Evolutionary conservation across 2,888 invertebrate genomes (phyloP), one percentile per base, ranked within the genome.

Genomic region (Drosophila colorata): DNA sequence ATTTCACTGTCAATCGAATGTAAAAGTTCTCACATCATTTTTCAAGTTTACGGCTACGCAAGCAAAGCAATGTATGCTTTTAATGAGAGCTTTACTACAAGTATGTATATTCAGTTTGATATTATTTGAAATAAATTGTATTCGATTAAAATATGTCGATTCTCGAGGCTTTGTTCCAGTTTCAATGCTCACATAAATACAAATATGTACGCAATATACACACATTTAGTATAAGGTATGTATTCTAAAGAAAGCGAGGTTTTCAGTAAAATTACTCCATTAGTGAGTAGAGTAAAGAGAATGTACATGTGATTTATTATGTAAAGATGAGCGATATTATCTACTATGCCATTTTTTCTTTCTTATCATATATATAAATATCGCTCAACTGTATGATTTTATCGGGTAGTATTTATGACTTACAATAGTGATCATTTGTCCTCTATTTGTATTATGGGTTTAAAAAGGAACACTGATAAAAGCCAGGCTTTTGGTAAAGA

Each of bases 321-420:
- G 14, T 7, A 18, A 6, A 31, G 28, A 47, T 18, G 18, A 31
- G 46, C 46, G 31, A 47, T 47, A 47, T 47, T 47, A 16, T 47
- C 6, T 47, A 16, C 28, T 31, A 18, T 40, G 14, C 5, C 14
- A 14, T 13, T 6, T 2, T 28, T 18, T 8, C 33, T 7, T 8
- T 9, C 0, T 0, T 28, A 9, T 28, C 8, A 28, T 28, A 9
- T 28, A 28, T 25, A 28, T 9, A 28, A 9, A 47, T 48, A 48
- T 20, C 33, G 33, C 31, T 33, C 31, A n/a, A 20, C 16, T 31
- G 18, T 13, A 20, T 18, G 31, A 33, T 16, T 11, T 25, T 25
- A 28, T 2, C 9, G 0, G 8, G 28, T 28, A 9, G 28, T 5
- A n/a, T 20, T 25, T 49, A 23, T 49, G 16, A 43, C 4, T n/a